Conservation (phyloP, 2,888 invertebrate genomes). For the Ctena decussata region DNA sequence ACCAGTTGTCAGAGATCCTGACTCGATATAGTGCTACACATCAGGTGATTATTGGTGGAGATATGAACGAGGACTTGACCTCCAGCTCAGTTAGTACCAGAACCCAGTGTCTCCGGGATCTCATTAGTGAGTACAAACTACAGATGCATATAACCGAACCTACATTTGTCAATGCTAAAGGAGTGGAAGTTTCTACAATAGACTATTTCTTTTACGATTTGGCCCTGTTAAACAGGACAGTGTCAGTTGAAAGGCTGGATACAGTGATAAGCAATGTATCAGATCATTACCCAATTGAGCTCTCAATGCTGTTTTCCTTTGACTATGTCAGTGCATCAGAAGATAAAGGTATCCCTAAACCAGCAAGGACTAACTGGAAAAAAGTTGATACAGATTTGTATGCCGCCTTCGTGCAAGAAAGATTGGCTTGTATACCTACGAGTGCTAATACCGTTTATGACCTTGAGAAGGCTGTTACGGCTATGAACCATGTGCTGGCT, state of each 20-base stretch:
- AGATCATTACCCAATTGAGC: slow-evolving; percentile 16
- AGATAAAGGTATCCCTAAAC: not conserved
- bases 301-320: not conserved
- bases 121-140: not conserved
- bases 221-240: not conserved
- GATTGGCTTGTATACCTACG: not conserved
- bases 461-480: not conserved
- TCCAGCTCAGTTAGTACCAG: not conserved
- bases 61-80: too few species aligned
- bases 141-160: not conserved
- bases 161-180: slow-evolving; percentile 17
- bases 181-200: slow-evolving; percentile 23
- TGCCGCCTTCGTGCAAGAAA: not conserved
- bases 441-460: not conserved
- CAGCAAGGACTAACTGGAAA: not conserved
- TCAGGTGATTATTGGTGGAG: slow-evolving; percentile 19
- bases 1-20: not conserved
- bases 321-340: not conserved
- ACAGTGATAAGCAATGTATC: slow-evolving; percentile 13
- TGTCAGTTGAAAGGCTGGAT: not conserved
- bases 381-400: not conserved
- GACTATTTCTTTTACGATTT: not conserved
- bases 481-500: not conserved
- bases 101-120: not conserved
- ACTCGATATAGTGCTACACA: not conserved